These are phyloP conservation scores for Oncorhynchus nerka DNA, from an alignment of 2,113 vertebrate genomes.

Conservation along the genomic window DNA sequence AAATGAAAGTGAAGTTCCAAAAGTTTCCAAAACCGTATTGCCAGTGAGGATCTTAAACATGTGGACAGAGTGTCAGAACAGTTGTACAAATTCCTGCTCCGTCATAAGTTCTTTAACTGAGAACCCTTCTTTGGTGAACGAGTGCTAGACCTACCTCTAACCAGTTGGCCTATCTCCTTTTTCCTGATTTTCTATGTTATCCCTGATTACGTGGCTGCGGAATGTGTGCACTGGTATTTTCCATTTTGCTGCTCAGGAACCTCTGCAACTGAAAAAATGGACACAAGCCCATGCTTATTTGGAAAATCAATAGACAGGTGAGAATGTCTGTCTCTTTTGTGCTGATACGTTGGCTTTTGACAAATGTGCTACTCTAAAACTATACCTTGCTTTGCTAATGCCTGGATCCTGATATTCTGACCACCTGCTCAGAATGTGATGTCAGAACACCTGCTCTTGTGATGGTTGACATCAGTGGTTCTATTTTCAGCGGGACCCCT, in stretches of 20 bases:
- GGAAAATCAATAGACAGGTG: constrained; percentile 53
- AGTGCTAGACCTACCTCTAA: too few species aligned
- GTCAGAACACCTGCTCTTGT: neutral
- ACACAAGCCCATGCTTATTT: constrained; percentile 63
- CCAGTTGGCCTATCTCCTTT: too few species aligned
- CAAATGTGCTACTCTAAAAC: neutral
- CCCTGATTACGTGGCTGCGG: neutral
- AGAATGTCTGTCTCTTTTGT: constrained; percentile 5
- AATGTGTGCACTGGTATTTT: neutral
- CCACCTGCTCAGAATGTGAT: too few species aligned
- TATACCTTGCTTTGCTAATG: neutral
- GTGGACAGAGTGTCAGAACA: too few species aligned
- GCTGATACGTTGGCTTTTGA: neutral
- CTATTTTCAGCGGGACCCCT: constrained; percentile 28
- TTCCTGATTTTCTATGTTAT: too few species aligned
- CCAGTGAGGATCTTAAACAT: too few species aligned
- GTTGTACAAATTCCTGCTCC: too few species aligned
- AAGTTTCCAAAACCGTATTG: too few species aligned
- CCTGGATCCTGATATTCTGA: neutral
- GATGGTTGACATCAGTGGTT: neutral
- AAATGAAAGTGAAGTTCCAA: too few species aligned
- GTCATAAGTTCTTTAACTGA: too few species aligned
- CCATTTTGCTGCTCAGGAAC: constrained; percentile 8
- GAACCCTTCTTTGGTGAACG: too few species aligned
- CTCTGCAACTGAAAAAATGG: constrained; percentile 32